phyloP scores from a whole-genome alignment of 2,888 invertebrate species.

The Cerceris rybyensis region DNA sequence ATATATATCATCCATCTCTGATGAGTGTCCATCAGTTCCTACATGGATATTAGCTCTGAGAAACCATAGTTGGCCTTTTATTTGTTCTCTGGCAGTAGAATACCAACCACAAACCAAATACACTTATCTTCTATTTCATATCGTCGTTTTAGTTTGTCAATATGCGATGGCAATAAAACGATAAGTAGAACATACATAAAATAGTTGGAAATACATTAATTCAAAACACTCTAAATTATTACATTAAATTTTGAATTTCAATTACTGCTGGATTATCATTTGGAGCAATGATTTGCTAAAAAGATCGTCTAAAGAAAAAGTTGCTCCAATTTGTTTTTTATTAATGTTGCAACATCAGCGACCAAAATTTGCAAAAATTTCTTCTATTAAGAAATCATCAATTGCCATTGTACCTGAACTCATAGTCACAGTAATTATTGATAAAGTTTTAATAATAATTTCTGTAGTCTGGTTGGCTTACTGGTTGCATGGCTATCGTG shows the following conservation, averaged over 20 bases:
- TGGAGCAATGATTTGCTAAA: no score
- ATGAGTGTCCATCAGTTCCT: background rate
- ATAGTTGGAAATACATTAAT: background rate
- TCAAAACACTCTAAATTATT: background rate
- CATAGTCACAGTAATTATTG: conserved; percentile 9
- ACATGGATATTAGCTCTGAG: background rate
- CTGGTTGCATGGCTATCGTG: conserved; percentile 69
- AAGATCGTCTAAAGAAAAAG: no score
- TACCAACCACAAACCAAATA: conserved; percentile 3
- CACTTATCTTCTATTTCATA: background rate
- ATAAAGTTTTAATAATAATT: conserved; percentile 28
- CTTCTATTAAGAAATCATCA: background rate
- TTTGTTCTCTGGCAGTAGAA: no score
- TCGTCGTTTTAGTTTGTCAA: background rate
- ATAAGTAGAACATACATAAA: background rate
- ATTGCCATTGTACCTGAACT: conserved; percentile 7
- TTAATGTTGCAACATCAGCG: no score
- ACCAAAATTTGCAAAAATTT: no score
- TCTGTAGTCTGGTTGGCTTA: conserved; percentile 59
- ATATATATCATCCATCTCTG: background rate
- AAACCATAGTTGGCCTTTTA: background rate
- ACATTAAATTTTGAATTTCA: no score
- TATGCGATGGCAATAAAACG: conserved; percentile 4
- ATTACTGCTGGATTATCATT: no score
- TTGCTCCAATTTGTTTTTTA: no score